These are phyloP conservation scores for Potamilus streckersoni DNA, from an alignment of 1,140 invertebrate genomes.

Conservation along the genomic window DNA sequence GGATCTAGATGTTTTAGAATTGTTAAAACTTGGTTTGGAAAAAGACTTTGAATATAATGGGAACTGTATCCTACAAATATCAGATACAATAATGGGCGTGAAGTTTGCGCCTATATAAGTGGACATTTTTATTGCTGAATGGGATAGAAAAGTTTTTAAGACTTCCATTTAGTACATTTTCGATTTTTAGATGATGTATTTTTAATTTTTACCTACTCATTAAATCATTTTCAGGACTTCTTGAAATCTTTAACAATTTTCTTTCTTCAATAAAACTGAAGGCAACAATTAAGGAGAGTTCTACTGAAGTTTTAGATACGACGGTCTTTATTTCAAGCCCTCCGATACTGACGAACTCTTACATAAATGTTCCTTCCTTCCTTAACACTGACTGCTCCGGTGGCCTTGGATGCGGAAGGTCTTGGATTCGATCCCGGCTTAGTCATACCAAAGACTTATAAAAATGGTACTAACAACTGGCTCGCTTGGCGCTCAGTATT, in stretches of 20 bases:
- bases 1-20: conserved; percentile 1
- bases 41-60: background rate
- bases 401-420: no score
- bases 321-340: background rate
- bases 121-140: conserved; percentile 1
- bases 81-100: background rate
- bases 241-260: background rate
- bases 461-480: no score
- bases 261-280: conserved; percentile 1
- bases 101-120: background rate
- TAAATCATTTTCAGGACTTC: background rate
- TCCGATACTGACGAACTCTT: no score
- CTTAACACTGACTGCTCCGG: no score
- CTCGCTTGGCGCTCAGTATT: no score
- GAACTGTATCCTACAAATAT: no score
- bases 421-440: no score
- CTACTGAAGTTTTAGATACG: background rate
- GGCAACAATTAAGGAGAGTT: background rate
- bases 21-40: background rate
- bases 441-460: no score
- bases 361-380: background rate
- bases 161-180: background rate
- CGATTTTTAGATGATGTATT: background rate
- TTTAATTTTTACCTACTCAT: background rate
- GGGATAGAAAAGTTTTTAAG: background rate